Conservation (phyloP, 2,113 vertebrate genomes). For the Jaculus jaculus region DNA sequence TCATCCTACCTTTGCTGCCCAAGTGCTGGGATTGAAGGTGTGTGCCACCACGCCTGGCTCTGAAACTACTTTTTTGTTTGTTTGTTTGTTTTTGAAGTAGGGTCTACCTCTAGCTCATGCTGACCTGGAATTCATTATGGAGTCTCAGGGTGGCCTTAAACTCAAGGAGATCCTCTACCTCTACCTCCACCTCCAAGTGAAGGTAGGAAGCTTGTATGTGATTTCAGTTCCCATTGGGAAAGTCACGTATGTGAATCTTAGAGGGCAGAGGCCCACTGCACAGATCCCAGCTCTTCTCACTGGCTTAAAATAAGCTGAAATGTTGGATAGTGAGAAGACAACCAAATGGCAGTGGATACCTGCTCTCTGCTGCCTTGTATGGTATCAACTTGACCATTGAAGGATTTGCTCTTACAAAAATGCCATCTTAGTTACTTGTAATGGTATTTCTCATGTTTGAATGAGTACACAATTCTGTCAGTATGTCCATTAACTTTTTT, state of each 20-base stretch:
- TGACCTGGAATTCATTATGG: too few relatives aligned
- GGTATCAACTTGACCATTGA: background rate
- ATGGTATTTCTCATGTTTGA: background rate
- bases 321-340: background rate
- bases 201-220: background rate
- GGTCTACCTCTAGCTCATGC: too few relatives aligned
- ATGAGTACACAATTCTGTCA: constrained; percentile 20
- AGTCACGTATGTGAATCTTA: background rate
- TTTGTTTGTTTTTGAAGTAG: too few relatives aligned
- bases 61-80: too few relatives aligned
- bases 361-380: background rate
- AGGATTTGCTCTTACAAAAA: constrained; percentile 33
- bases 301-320: constrained; percentile 39
- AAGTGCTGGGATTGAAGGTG: too few relatives aligned
- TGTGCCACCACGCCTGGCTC: background rate
- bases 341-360: background rate
- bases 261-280: background rate
- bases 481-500: too few relatives aligned
- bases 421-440: constrained; percentile 3
- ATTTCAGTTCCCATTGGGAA: background rate
- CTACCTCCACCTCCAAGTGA: too few relatives aligned
- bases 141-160: too few relatives aligned
- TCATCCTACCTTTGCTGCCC: too few relatives aligned
- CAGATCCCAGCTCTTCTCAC: background rate
- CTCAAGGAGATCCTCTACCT: too few relatives aligned